A percentile compares a stretch with the other conserved stretches of the same genome.
phyloP scores from a whole-genome alignment of 1,140 invertebrate genomes.

The Schmidtea mediterranea region DNA sequence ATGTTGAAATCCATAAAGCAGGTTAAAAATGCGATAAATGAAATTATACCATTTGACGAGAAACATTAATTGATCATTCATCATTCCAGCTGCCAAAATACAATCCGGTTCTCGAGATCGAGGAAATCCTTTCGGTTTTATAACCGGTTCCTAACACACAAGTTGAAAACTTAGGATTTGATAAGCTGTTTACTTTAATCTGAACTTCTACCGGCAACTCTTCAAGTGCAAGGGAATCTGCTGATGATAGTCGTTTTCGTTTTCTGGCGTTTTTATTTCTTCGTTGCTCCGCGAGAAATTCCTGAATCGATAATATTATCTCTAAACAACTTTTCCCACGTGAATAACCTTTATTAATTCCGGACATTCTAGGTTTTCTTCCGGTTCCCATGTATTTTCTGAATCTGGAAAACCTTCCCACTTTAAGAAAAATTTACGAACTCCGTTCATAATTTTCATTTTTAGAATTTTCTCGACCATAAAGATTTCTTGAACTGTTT shows the following conservation, averaged over 20 bases:
- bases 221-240: too few species aligned
- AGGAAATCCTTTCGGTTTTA: constrained; percentile 45
- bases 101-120: constrained; percentile 62
- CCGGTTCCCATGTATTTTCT: constrained; percentile 29
- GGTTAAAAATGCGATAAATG: too few species aligned
- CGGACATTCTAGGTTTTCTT: constrained; percentile 49
- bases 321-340: too few species aligned
- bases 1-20: too few species aligned
- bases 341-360: constrained; percentile 45
- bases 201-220: too few species aligned
- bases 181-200: too few species aligned
- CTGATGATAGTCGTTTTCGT: too few species aligned
- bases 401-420: constrained; percentile 54
- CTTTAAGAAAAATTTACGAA: constrained; percentile 60
- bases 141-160: constrained; percentile 12
- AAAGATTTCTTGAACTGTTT: not conserved
- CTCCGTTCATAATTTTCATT: constrained; percentile 43
- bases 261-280: too few species aligned
- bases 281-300: too few species aligned
- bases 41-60: constrained; percentile 56
- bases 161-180: too few species aligned
- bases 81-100: constrained; percentile 77
- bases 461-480: constrained; percentile 65
- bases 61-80: constrained; percentile 74
- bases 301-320: too few species aligned